phyloP scores from a whole-genome alignment of 37 sponge, comb jelly and placozoan species.

The Tethya wilhelma region DNA sequence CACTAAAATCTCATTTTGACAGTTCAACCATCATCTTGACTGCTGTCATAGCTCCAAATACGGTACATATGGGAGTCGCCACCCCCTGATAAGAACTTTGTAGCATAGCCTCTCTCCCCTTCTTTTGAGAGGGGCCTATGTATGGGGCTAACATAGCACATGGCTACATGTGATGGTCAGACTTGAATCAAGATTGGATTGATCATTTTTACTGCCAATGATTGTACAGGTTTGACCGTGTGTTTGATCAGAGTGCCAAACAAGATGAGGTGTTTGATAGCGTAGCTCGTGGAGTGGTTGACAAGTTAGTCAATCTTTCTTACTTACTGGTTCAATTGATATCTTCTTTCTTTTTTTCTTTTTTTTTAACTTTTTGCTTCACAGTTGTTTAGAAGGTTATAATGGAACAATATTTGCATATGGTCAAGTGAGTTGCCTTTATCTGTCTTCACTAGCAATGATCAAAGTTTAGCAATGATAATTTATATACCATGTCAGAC shows the following conservation, averaged over 20 bases:
- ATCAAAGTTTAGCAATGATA: background rate
- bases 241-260: constrained; percentile 78
- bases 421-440: constrained; percentile 90
- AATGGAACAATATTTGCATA: constrained; percentile 99
- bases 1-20: too few relatives aligned
- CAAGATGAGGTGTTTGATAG: constrained; percentile 92
- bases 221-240: constrained; percentile 75
- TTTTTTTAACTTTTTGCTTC: too few relatives aligned
- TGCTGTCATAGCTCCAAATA: too few relatives aligned
- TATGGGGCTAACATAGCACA: too few relatives aligned
- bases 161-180: too few relatives aligned
- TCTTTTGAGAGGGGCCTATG: too few relatives aligned
- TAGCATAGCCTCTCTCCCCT: background rate
- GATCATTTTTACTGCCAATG: background rate
- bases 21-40: too few relatives aligned
- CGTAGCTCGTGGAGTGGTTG: constrained; percentile 78
- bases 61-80: too few relatives aligned
- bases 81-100: too few relatives aligned
- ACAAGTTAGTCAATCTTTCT: constrained; percentile 70
- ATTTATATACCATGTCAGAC: constrained; percentile 59
- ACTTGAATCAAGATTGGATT: too few relatives aligned
- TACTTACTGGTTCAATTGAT: background rate
- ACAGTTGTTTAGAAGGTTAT: constrained; percentile 92
- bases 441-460: background rate
- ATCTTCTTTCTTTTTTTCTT: background rate